These are phyloP conservation scores for Helicoverpa armigera DNA, from an alignment of 1,140 invertebrate genomes.

Conservation along the genomic window DNA sequence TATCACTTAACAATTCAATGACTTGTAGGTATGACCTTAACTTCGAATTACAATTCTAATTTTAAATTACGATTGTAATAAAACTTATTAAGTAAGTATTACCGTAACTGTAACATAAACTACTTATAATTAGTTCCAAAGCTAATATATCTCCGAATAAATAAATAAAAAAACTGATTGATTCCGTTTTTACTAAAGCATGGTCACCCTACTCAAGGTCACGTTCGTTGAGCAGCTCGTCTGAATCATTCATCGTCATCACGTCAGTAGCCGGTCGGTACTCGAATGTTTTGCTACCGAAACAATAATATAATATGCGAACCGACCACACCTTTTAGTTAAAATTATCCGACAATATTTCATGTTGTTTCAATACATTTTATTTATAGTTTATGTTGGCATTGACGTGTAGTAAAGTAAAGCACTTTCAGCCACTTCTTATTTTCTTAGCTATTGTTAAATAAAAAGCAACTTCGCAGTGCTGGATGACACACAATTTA, in stretches of 20 bases:
- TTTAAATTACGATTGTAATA: background rate
- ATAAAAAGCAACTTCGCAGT: too few relatives aligned
- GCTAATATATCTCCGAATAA: background rate
- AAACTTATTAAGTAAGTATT: too few relatives aligned
- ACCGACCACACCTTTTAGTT: background rate
- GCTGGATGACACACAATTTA: too few relatives aligned
- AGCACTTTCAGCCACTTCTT: too few relatives aligned
- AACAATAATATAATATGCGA: background rate
- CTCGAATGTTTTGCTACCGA: constrained; percentile 3
- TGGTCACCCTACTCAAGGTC: constrained; percentile 47
- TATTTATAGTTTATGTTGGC: too few relatives aligned
- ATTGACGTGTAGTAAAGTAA: too few relatives aligned
- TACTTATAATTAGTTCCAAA: too few relatives aligned
- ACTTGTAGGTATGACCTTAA: too few relatives aligned
- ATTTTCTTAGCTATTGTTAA: too few relatives aligned
- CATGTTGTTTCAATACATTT: too few relatives aligned
- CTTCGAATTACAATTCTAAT: constrained; percentile 4
- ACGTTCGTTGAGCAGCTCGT: constrained; percentile 15
- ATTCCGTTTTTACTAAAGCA: background rate
- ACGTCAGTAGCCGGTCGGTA: background rate
- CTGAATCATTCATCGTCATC: background rate
- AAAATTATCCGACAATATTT: too few relatives aligned
- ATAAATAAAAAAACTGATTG: background rate
- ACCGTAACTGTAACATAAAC: too few relatives aligned
- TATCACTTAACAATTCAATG: background rate